Evolutionary conservation across 2,888 invertebrate species (phyloP).

Genomic region (Rugalucina vietnamica): DNA sequence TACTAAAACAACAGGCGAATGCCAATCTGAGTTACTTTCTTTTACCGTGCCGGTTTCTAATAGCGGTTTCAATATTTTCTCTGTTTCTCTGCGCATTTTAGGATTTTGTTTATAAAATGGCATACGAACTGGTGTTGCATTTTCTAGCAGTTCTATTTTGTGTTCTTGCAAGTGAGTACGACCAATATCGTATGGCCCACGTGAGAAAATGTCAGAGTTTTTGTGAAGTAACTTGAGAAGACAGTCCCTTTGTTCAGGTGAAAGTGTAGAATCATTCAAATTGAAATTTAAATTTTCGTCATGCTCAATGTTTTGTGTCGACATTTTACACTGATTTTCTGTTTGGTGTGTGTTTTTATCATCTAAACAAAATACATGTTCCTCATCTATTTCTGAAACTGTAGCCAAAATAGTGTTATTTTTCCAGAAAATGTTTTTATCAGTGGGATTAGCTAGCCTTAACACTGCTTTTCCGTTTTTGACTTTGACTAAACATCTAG

Average conservation of each 20-base stretch:
- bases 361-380: neutral
- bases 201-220: slow-evolving; percentile 48
- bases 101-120: slow-evolving; percentile 48
- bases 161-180: slow-evolving; percentile 35
- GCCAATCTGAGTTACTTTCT: slow-evolving; percentile 46
- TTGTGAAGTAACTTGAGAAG: slow-evolving; percentile 22
- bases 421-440: slow-evolving; percentile 22
- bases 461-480: slow-evolving; percentile 33
- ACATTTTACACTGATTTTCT: neutral
- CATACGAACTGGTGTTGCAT: slow-evolving; percentile 33
- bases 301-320: too few species aligned
- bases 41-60: slow-evolving; percentile 28
- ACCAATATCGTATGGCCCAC: slow-evolving; percentile 45
- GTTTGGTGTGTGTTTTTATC: neutral
- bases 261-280: slow-evolving; percentile 24
- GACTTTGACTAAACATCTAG: slow-evolving; percentile 39
- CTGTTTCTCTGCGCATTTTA: slow-evolving; percentile 24
- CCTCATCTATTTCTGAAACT: neutral
- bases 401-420: slow-evolving; percentile 38
- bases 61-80: slow-evolving; percentile 29
- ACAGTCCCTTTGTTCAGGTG: slow-evolving; percentile 15
- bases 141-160: slow-evolving; percentile 38
- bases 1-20: slow-evolving; percentile 45
- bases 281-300: neutral
- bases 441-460: slow-evolving; percentile 29